A percentile compares a stretch with the other conserved stretches of the same genome.
Conservation (phyloP, 1,140 invertebrate genomes). For the Zaprionus capensis region DNA sequence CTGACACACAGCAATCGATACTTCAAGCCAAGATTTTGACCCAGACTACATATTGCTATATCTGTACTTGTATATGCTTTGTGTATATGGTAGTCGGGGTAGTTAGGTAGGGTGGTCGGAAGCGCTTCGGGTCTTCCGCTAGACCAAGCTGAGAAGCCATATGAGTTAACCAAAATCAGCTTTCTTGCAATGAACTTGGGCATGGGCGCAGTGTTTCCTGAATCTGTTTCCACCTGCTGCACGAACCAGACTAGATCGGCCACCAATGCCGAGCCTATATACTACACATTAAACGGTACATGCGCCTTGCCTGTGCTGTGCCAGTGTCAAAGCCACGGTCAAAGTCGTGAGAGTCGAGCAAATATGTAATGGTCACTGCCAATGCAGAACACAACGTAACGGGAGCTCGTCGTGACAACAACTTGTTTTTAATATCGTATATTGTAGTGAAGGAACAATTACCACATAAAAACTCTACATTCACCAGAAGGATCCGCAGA, state of each 20-base stretch:
- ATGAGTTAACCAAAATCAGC: constrained; percentile 54
- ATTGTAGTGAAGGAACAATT: background rate
- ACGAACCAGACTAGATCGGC: constrained; percentile 30
- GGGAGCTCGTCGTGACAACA: constrained; percentile 43
- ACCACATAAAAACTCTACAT: background rate
- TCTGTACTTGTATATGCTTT: constrained; percentile 7
- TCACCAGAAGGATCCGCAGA: constrained; percentile 29
- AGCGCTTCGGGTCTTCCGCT: constrained; percentile 35
- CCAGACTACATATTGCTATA: constrained; percentile 20
- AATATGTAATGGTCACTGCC: constrained; percentile 39
- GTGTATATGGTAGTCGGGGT: background rate
- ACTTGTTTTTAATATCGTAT: constrained; percentile 4
- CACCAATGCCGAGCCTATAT: constrained; percentile 37
- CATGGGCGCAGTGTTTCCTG: constrained; percentile 40
- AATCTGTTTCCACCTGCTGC: constrained; percentile 54
- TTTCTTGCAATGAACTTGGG: constrained; percentile 51
- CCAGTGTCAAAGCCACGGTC: constrained; percentile 49
- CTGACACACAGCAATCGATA: constrained; percentile 24
- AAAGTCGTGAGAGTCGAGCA: constrained; percentile 22
- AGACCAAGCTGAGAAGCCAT: constrained; percentile 50
- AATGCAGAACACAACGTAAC: constrained; percentile 46
- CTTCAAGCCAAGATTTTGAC: background rate
- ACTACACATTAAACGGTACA: constrained; percentile 28
- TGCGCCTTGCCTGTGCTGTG: constrained; percentile 25
- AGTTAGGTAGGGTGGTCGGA: constrained; percentile 4